Base-by-base conservation (phyloP, 2,797 vertebrate genomes). In the Darevskia mixta region DNA sequence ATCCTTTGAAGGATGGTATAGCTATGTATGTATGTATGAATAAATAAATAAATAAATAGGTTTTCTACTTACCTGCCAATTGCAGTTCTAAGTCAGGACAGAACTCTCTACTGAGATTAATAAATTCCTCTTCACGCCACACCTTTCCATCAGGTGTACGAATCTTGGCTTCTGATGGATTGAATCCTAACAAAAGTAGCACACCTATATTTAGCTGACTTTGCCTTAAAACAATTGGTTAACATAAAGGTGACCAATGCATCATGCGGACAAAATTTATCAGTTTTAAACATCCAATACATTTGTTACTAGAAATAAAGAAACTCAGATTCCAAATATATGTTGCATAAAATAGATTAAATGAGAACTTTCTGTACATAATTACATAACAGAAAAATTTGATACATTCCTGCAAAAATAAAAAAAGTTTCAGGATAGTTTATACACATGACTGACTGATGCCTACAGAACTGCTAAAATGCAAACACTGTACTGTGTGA, bases 161-260 rank as follows among this genome's bases (percentile, higher is more conserved):
- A 95, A 98, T 98, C 95, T 97, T 98, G 76, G 97, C 98, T 96
- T 99, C 98, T 25, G 96, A 96, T 86, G 97, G 97, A 97, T 98
- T 99, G 94, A 99, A 99, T 93, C 98, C 99, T 99, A 94, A 95
- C 82, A 92, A 85, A 55, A 64, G 94, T 32, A 93, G 86, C 94
- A 88, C 32, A 94, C 64, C 79, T 41, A 35, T 1, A 0, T 23
- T 86, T 92, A 92, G 87, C 5, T 90, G 67, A 91, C 29, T 35
- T 32, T 90, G 20, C 45, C 43, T 23, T 41, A 82, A 69, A 9
- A 13, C 29, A 32, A 27, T 49, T 2, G 6, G 32, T 43, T 67
- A 67, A 49, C 20, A 20, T 23, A n/a, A 87, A 41, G 17, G 9
- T 61, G 43, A 25, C 38, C 32, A 88, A n/a, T 41, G 41, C 66